Evolutionary conservation across 2,888 invertebrate species (phyloP).

Genomic region (Drosophila maculinotata): DNA sequence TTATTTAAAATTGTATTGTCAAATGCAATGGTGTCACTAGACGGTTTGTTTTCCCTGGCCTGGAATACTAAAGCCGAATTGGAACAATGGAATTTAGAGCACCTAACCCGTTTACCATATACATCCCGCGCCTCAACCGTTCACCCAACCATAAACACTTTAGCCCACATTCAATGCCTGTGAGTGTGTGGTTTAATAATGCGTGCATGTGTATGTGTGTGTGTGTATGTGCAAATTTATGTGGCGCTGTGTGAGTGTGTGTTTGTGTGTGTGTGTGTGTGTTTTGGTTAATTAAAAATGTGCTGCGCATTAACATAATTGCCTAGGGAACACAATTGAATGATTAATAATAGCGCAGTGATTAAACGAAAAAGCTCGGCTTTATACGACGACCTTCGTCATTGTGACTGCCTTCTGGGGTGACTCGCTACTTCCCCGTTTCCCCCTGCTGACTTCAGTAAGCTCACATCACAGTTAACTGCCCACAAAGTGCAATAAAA

Average conservation of each 20-base stretch:
- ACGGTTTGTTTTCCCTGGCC: background rate
- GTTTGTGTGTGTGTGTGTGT: constrained; percentile 24
- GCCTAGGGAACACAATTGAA: constrained; percentile 72
- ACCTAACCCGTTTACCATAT: constrained; percentile 13
- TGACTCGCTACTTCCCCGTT: no score
- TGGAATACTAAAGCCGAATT: background rate
- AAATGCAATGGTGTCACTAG: background rate
- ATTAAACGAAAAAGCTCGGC: constrained; percentile 55
- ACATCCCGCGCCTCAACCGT: constrained; percentile 13
- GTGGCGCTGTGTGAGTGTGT: constrained; percentile 4
- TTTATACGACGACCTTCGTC: constrained; percentile 51
- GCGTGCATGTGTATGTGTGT: constrained; percentile 9
- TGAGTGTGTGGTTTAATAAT: constrained; percentile 45
- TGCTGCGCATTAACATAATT: constrained; percentile 73
- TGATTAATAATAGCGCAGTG: constrained; percentile 72
- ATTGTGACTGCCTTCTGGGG: constrained; percentile 25
- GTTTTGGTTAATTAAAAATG: constrained; percentile 68
- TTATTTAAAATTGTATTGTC: no score
- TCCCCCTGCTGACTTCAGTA: background rate
- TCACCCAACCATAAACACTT: constrained; percentile 49
- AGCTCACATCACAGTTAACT: background rate
- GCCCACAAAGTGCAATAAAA: background rate
- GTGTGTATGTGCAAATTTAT: constrained; percentile 11
- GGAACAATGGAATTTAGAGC: constrained; percentile 33
- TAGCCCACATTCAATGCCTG: constrained; percentile 35